Conservation (phyloP, 2,113 vertebrate genomes). For the Pedetes capensis region DNA sequence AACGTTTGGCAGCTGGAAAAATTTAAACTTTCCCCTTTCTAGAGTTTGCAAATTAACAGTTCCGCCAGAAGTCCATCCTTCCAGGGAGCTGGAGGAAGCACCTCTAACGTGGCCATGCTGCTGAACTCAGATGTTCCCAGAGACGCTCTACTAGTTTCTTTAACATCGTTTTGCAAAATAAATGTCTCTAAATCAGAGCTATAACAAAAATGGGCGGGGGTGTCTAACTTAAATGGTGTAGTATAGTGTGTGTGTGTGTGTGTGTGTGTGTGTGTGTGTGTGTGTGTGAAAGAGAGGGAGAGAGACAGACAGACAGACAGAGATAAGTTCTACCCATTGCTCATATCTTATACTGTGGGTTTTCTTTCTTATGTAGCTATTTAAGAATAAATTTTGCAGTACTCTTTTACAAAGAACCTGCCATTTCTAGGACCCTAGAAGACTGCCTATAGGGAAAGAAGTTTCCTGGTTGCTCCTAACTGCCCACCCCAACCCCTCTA, state of each 20-base stretch:
- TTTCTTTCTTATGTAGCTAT: background rate
- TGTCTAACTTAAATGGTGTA: background rate
- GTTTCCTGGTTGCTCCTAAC: background rate
- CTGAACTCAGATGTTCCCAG: background rate
- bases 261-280: background rate
- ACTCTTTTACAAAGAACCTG: background rate
- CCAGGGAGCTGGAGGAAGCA: background rate
- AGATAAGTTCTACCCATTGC: background rate
- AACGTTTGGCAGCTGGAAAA: conserved; percentile 30
- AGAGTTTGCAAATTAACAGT: conserved; percentile 38
- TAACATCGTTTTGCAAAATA: background rate
- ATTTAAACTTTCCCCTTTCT: conserved; percentile 43
- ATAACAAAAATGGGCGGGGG: background rate
- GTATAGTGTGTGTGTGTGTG: background rate
- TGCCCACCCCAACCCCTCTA: background rate
- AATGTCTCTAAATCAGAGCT: background rate
- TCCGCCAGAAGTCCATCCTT: background rate
- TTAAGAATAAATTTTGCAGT: background rate
- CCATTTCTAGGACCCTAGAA: background rate
- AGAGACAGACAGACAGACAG: too few species aligned
- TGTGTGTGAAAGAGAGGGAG: too few species aligned
- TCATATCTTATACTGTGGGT: background rate
- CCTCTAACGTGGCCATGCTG: background rate
- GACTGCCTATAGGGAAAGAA: background rate
- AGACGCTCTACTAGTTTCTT: background rate